phyloP scores from a whole-genome alignment of 2,888 invertebrate genomes.

The Cyaniris semiargus region DNA sequence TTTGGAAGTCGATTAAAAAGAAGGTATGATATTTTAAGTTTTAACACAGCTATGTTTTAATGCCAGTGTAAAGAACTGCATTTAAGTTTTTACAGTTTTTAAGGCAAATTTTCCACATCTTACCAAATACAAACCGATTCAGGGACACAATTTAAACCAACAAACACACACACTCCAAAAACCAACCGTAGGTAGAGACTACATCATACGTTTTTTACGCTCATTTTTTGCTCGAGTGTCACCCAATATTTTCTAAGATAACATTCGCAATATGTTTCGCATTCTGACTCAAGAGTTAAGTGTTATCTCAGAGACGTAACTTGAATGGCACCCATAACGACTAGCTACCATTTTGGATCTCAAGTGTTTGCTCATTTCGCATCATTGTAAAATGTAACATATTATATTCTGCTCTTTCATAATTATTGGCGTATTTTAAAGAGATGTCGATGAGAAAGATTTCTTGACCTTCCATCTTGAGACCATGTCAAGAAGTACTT shows the following conservation, averaged over 20 bases:
- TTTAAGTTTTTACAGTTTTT: neutral
- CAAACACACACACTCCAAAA: neutral
- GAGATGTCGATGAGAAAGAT: neutral
- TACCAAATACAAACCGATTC: neutral
- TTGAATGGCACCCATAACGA: neutral
- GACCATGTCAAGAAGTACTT: neutral
- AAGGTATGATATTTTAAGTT: too few species aligned
- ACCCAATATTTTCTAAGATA: slow-evolving; percentile 1
- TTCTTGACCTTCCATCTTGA: neutral
- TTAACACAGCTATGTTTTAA: neutral
- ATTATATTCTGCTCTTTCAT: neutral
- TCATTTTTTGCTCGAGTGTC: slow-evolving; percentile 8
- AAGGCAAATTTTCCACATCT: neutral
- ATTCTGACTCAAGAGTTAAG: neutral
- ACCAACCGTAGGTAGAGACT: neutral
- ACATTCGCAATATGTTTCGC: slow-evolving; percentile 15
- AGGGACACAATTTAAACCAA: neutral
- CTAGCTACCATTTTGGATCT: slow-evolving; percentile 7
- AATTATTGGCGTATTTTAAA: neutral
- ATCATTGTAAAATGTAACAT: slow-evolving; percentile 34
- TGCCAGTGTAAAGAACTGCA: neutral
- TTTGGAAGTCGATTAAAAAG: too few species aligned
- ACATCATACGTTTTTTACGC: neutral
- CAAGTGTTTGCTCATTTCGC: slow-evolving; percentile 9
- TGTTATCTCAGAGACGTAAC: neutral